Conservation (phyloP, 2,888 invertebrate genomes). For the Operophtera brumata region DNA sequence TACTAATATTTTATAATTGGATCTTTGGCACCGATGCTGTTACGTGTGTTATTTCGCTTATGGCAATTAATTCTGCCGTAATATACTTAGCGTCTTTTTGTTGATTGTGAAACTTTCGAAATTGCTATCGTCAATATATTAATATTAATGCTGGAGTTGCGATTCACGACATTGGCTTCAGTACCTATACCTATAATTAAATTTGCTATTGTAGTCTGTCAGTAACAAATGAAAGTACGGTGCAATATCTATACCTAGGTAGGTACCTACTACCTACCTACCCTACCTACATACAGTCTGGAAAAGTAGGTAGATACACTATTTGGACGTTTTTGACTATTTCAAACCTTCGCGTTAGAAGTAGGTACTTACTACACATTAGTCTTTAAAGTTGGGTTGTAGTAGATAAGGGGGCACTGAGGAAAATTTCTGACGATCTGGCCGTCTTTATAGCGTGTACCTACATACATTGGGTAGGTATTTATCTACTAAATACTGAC, state of each 20-base stretch:
- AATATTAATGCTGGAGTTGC: conserved; percentile 24
- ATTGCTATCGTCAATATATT: conserved; percentile 6
- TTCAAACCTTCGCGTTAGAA: too few species aligned
- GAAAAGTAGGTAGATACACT: too few species aligned
- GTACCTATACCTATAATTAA: conserved; percentile 3
- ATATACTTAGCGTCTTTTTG: conserved; percentile 28
- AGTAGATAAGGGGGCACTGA: too few species aligned
- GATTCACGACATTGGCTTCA: conserved; percentile 22
- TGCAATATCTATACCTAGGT: too few species aligned
- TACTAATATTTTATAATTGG: conserved; percentile 28
- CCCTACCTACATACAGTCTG: background rate
- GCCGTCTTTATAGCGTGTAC: too few species aligned
- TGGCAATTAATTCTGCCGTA: conserved; percentile 35
- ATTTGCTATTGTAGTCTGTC: background rate
- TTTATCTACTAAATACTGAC: too few species aligned
- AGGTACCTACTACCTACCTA: background rate
- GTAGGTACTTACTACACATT: too few species aligned
- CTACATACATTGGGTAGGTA: too few species aligned
- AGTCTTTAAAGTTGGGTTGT: too few species aligned
- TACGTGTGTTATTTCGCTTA: conserved; percentile 26
- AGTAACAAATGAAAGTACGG: background rate
- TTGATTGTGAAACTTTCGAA: conserved; percentile 34
- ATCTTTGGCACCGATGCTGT: conserved; percentile 38
- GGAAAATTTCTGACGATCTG: too few species aligned
- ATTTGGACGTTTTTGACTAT: too few species aligned